phyloP scores from a whole-genome alignment of 2,888 invertebrate genomes.

The Hypomecis atomaria region DNA sequence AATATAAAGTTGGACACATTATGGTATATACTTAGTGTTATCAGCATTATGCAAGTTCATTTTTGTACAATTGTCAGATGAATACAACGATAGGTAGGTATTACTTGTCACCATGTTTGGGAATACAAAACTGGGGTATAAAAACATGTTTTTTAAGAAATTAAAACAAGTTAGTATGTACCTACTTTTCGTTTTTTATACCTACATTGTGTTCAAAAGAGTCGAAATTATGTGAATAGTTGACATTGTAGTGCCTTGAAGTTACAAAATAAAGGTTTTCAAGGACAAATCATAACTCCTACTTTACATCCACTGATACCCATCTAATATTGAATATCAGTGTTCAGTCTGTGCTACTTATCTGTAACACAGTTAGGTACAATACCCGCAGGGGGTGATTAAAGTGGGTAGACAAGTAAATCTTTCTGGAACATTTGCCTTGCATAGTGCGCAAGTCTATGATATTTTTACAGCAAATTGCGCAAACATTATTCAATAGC shows the following conservation, averaged over 20 bases:
- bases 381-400: slow-evolving; percentile 7
- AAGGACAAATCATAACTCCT: neutral
- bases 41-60: too few species aligned
- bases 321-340: neutral
- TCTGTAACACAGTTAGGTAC: neutral
- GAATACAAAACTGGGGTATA: too few species aligned
- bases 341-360: neutral
- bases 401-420: slow-evolving; percentile 35
- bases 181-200: too few species aligned
- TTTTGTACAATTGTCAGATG: too few species aligned
- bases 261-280: neutral
- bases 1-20: too few species aligned
- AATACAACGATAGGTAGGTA: too few species aligned
- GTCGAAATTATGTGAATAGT: neutral
- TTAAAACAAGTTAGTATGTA: too few species aligned
- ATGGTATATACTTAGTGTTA: too few species aligned
- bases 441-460: slow-evolving; percentile 14
- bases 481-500: slow-evolving; percentile 53
- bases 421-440: slow-evolving; percentile 28
- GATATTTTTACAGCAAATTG: slow-evolving; percentile 50
- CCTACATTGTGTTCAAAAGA: neutral
- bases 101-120: too few species aligned
- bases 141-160: too few species aligned
- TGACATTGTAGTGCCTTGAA: too few species aligned
- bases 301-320: neutral